phyloP scores from a whole-genome alignment of 2,797 vertebrate species.

The Diceros bicornis region DNA sequence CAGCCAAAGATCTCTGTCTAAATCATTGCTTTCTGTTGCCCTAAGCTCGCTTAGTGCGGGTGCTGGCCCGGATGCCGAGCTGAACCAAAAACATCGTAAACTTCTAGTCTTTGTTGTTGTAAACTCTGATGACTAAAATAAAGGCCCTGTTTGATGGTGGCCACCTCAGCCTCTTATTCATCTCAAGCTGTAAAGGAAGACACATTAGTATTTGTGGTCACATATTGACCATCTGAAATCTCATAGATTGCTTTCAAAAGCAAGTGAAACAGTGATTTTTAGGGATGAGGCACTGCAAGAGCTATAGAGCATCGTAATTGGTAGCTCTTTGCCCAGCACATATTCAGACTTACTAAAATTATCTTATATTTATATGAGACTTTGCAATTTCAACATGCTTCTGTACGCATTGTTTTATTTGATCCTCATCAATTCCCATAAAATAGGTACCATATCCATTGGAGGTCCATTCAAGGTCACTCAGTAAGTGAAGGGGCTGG shows the following conservation, averaged over 20 bases:
- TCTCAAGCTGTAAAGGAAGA: neutral
- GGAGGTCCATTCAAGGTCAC: neutral
- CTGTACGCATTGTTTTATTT: neutral
- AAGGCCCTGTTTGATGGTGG: neutral
- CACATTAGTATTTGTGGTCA: neutral
- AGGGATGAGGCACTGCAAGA: neutral
- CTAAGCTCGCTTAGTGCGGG: neutral
- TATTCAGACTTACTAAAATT: neutral
- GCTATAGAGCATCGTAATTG: neutral
- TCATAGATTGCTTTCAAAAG: constrained; percentile 37
- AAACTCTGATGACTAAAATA: neutral
- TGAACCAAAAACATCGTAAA: neutral
- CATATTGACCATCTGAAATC: neutral
- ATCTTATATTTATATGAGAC: neutral
- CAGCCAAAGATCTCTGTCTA: neutral
- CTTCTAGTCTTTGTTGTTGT: neutral
- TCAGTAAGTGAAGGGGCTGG: neutral
- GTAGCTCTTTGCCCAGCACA: neutral
- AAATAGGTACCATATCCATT: neutral
- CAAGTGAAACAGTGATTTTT: constrained; percentile 34
- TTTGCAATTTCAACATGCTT: neutral
- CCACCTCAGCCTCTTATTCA: neutral
- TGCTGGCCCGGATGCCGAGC: neutral
- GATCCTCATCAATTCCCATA: neutral
- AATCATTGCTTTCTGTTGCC: neutral